Conservation (phyloP, 2,888 invertebrate genomes). For the Drosophila bunnanda region DNA sequence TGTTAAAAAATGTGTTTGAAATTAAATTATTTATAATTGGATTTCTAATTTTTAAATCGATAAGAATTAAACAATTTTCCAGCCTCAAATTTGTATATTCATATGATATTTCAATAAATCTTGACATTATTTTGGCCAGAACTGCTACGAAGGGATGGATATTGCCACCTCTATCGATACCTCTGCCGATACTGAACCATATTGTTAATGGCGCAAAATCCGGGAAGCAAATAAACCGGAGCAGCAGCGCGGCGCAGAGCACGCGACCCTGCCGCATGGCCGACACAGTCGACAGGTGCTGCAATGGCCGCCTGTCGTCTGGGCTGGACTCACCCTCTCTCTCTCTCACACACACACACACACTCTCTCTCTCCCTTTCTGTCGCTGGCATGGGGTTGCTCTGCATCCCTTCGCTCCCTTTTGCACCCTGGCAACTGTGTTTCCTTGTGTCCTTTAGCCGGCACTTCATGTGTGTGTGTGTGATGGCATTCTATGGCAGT, state of each 20-base stretch:
- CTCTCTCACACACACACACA: background rate
- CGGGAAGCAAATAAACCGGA: slow-evolving; percentile 65
- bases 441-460: slow-evolving; percentile 56
- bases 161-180: slow-evolving; percentile 7
- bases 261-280: slow-evolving; percentile 65
- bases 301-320: slow-evolving; percentile 74
- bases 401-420: slow-evolving; percentile 21
- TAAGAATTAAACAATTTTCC: too few relatives aligned
- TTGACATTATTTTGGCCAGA: background rate
- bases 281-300: slow-evolving; percentile 68
- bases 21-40: too few relatives aligned
- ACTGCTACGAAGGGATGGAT: background rate
- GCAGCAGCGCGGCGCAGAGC: slow-evolving; percentile 13
- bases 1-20: too few relatives aligned
- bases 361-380: slow-evolving; percentile 13
- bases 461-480: slow-evolving; percentile 47
- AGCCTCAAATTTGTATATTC: too few relatives aligned
- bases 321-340: slow-evolving; percentile 38
- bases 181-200: slow-evolving; percentile 56
- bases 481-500: slow-evolving; percentile 67
- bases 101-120: background rate
- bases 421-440: slow-evolving; percentile 65
- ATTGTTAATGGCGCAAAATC: slow-evolving; percentile 80
- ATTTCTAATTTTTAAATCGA: too few relatives aligned
- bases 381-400: slow-evolving; percentile 37